Evolutionary conservation across 2,797 vertebrate genomes (phyloP), one percentile per base, ranked within the genome.

Genomic region (Acomys russatus): DNA sequence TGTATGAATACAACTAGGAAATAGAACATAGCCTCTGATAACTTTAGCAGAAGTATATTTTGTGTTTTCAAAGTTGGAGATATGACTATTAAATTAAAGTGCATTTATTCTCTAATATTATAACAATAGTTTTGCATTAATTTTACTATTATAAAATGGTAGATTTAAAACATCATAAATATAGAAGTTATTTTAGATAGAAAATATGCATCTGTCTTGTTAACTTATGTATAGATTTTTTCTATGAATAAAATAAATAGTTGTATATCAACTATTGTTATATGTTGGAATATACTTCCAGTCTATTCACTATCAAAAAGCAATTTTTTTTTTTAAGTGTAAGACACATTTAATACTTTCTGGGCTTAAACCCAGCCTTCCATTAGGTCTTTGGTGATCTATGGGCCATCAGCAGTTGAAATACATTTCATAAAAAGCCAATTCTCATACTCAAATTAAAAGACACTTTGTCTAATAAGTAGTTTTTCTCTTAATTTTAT

Each of bases 101-200:
- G 25, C 6, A n/a, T 4, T 0, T 64, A 68, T 90, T 82, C 77
- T 44, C n/a, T 91, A 92, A 82, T 86, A 3, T 51, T 85, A 51
- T 30, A n/a, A 70, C 3, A 30, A 54, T 84, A 66, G 87, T 96
- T 94, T 44, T 1, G 0, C 0, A 80, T 83, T 90, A 93, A 38
- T 17, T 91, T 95, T 79, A 84, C 63, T 74, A 78, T 71, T 77
- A 80, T 14, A 66, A 76, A 95, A 89, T n/a, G 87, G 79, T 33
- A 68, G 6, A 1, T 51, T 49, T 33, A 80, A 14, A 35, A 49
- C 18, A 77, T 28, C 68, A 49, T 44, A 35, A 68, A 54, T 63
- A 17, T 14, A 64, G 56, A 90, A 15, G 49, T n/a, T 94, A 94
- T 63, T 70, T 85, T 61, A 73, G 6, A 85, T 59, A 73, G 10